phyloP scores from a whole-genome alignment of 2,113 vertebrate genomes.

The Cyprinus carpio region DNA sequence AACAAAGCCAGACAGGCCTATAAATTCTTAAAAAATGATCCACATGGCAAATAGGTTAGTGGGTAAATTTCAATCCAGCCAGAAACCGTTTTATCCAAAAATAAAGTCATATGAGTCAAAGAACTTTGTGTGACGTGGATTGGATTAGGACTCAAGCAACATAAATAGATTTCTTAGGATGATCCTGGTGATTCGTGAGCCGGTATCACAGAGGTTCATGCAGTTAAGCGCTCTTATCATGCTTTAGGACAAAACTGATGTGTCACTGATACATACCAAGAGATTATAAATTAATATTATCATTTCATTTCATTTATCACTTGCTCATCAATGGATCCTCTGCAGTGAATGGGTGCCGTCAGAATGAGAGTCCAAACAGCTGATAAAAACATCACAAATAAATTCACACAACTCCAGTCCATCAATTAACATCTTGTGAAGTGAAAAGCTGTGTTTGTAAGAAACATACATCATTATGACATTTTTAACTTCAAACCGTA shows the following conservation, averaged over 20 bases:
- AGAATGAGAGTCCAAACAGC: neutral
- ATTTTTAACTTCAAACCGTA: no score
- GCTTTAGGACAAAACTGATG: neutral
- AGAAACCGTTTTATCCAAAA: neutral
- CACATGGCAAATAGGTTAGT: neutral
- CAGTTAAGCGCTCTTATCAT: neutral
- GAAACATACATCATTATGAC: no score
- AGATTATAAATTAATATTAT: neutral
- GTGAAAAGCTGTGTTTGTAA: no score
- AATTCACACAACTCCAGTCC: no score
- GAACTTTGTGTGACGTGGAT: slow-evolving; percentile 51
- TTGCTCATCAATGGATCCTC: neutral
- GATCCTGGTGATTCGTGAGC: slow-evolving; percentile 35
- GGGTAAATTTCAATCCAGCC: neutral
- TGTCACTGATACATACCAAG: neutral
- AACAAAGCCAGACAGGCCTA: neutral
- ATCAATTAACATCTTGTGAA: neutral
- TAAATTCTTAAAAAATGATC: neutral
- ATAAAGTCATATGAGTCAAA: slow-evolving; percentile 8
- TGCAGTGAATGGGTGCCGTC: neutral
- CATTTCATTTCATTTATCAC: neutral
- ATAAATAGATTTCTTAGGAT: slow-evolving; percentile 63
- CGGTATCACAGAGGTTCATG: neutral
- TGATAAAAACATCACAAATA: neutral
- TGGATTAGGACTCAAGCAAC: slow-evolving; percentile 66